phyloP scores from a whole-genome alignment of 2,888 invertebrate genomes.

The Acleris sparsana region DNA sequence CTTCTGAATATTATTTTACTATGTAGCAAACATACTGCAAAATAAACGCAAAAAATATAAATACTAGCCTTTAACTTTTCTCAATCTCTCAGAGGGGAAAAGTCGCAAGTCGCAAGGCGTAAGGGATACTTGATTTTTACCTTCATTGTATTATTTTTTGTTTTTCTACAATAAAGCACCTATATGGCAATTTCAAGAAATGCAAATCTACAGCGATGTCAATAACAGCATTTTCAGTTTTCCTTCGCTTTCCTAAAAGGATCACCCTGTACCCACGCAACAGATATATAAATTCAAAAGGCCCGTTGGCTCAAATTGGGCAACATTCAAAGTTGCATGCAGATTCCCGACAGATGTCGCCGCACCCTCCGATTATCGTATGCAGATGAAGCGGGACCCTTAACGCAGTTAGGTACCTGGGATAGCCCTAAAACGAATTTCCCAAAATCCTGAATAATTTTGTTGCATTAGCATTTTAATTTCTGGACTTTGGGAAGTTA shows the following conservation, averaged over 20 bases:
- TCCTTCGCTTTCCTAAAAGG: constrained; percentile 20
- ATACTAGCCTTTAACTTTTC: too few relatives aligned
- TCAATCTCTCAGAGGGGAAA: too few relatives aligned
- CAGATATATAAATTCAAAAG: constrained; percentile 70
- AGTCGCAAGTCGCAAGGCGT: too few relatives aligned
- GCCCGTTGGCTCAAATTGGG: constrained; percentile 68
- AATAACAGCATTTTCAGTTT: too few relatives aligned
- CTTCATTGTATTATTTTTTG: too few relatives aligned
- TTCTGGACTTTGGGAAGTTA: constrained; percentile 7
- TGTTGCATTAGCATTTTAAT: constrained; percentile 24
- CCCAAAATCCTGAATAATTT: constrained; percentile 36
- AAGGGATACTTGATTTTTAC: too few relatives aligned
- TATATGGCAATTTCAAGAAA: too few relatives aligned
- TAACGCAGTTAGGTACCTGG: constrained; percentile 60
- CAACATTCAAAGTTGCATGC: constrained; percentile 74
- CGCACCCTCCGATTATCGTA: constrained; percentile 72
- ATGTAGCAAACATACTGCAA: too few relatives aligned
- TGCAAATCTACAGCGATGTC: too few relatives aligned
- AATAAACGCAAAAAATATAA: too few relatives aligned
- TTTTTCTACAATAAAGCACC: too few relatives aligned
- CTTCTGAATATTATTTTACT: too few relatives aligned
- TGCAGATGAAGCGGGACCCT: constrained; percentile 73
- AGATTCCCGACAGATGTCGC: constrained; percentile 77
- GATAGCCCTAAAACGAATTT: constrained; percentile 41
- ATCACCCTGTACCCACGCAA: constrained; percentile 45